Base-by-base conservation (phyloP, 37 sponge, comb jelly and placozoan genomes). In the Amphimedon queenslandica region DNA sequence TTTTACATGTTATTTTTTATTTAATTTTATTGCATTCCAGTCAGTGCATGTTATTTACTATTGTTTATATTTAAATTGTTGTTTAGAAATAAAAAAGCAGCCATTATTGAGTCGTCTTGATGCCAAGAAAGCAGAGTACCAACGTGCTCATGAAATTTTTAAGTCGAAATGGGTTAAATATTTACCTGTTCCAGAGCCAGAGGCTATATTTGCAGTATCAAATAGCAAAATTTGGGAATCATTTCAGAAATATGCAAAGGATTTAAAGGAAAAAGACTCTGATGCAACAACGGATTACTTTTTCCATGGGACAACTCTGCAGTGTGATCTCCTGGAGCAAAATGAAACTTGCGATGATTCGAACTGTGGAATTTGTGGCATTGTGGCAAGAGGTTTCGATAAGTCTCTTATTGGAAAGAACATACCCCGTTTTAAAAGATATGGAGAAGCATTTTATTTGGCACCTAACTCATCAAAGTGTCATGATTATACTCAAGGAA, bases 401-500 rank as follows among this genome's bases (percentile, higher is more conserved):
- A 1, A 10, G 16, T 16, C 38, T 37, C 72, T 31, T 13, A 37
- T 72, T 64, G 74, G 74, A 23, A 76, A 29, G 0, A 83, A 84
- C 38, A 84, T 89, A 21, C 80, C 77, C 2, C 39, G 77, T 33
- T 88, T 91, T 69, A 70, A 78, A 31, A 74, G 92, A 11, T 75
- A 84, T 73, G 92, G 92, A 0, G 32, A 78, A 1, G 92, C 82
- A 11, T 77, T 91, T 39, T 91, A 91, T 55, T 74, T 91, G 1
- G 87, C 86, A 32, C 87, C 87, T 40, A 78, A 91, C 63, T 86
- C 87, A 8, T 91, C 92, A 2, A 91, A 91, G 32, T 91, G 85
- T 67, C 91, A 90, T 36, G 91, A 90, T 37, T 90, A 90, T 74
- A 85, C 86, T 32, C 77, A 78, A 64, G 91, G 91, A 5, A 51